phyloP scores from a whole-genome alignment of 2,888 invertebrate genomes.

The Sepioteuthis lessoniana region DNA sequence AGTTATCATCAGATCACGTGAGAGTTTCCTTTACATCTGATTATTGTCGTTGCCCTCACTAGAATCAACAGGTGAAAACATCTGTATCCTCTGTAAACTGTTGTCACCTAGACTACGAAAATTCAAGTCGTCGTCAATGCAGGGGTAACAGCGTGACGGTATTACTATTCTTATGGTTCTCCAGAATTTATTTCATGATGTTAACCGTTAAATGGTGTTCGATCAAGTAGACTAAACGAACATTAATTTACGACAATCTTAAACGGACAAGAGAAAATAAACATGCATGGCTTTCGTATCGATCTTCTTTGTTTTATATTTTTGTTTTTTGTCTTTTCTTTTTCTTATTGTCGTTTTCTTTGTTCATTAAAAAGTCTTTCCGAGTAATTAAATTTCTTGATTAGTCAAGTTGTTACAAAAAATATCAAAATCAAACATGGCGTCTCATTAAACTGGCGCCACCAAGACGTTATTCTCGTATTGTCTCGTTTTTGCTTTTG shows the following conservation, averaged over 20 bases:
- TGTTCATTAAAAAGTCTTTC: constrained; percentile 17
- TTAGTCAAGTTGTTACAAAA: not conserved
- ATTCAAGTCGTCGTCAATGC: too few relatives aligned
- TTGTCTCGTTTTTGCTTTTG: not conserved
- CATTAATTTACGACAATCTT: not conserved
- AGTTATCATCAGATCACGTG: too few relatives aligned
- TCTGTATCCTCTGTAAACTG: too few relatives aligned
- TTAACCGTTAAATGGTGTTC: not conserved
- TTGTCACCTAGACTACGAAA: too few relatives aligned
- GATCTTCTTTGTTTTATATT: not conserved
- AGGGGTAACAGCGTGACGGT: too few relatives aligned
- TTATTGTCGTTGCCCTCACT: too few relatives aligned
- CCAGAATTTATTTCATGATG: not conserved
- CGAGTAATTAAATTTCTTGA: not conserved
- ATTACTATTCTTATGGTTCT: too few relatives aligned
- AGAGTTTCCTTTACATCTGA: too few relatives aligned
- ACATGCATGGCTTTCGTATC: not conserved
- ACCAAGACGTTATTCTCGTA: not conserved
- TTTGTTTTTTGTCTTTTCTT: not conserved
- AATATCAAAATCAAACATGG: not conserved
- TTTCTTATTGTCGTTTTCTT: not conserved
- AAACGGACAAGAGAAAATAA: not conserved
- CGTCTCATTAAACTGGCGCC: not conserved
- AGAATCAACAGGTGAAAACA: too few relatives aligned
- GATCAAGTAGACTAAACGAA: not conserved